These are phyloP conservation scores for Galagoides demidoff DNA, from an alignment of 2,797 vertebrate species.

Conservation along the genomic window DNA sequence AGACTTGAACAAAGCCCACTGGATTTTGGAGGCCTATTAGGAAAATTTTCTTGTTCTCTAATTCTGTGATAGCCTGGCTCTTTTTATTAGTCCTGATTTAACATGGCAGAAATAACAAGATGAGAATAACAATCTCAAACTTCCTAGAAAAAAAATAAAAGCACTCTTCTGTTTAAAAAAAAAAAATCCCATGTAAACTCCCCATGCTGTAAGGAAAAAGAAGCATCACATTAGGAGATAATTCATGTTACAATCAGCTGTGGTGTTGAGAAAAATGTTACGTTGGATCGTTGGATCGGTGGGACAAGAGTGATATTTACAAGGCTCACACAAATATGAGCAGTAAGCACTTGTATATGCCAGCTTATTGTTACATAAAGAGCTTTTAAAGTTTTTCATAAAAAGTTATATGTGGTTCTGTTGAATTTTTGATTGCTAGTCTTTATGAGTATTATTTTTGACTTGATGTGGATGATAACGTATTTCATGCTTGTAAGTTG, in stretches of 20 bases:
- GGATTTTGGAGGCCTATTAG: constrained; percentile 28
- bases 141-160: constrained; percentile 18
- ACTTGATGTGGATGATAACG: background rate
- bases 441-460: background rate
- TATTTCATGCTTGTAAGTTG: constrained; percentile 73
- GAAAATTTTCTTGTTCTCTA: constrained; percentile 28
- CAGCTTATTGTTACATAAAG: constrained; percentile 74
- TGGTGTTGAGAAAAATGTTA: background rate
- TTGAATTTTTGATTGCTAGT: constrained; percentile 77
- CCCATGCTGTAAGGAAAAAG: background rate
- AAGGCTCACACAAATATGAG: constrained; percentile 56
- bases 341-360: background rate
- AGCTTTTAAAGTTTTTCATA: constrained; percentile 71
- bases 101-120: constrained; percentile 28
- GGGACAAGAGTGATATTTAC: background rate
- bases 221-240: background rate
- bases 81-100: constrained; percentile 41
- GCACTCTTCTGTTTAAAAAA: background rate
- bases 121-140: constrained; percentile 10
- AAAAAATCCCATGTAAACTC: background rate
- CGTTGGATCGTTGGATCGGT: background rate
- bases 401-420: constrained; percentile 79
- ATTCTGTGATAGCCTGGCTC: constrained; percentile 3
- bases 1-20: background rate
- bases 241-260: background rate